Evolutionary conservation across 2,888 invertebrate genomes (phyloP).

Genomic region (Lasiommata megera): DNA sequence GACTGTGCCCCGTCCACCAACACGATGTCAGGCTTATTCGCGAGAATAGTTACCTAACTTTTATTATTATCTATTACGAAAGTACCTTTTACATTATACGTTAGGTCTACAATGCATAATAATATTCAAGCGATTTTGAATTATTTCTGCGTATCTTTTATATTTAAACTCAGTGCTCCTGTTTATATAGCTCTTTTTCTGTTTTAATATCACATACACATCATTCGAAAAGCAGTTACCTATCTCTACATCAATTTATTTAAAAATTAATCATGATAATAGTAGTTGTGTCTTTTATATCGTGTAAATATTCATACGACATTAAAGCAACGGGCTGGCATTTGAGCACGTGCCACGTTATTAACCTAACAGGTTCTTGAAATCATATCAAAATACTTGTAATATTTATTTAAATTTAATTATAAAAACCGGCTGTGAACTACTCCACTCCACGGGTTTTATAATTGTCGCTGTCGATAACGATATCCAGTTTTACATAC

Average conservation of each 20-base stretch:
- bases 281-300: neutral
- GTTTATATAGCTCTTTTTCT: neutral
- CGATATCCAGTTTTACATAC: too few relatives aligned
- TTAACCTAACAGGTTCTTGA: neutral
- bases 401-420: neutral
- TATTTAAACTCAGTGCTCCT: neutral
- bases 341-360: conserved; percentile 9
- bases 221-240: neutral
- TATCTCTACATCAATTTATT: neutral
- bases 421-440: neutral
- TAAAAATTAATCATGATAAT: neutral
- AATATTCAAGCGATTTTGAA: too few relatives aligned
- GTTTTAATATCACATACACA: neutral
- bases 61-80: too few relatives aligned
- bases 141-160: too few relatives aligned
- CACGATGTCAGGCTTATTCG: too few relatives aligned
- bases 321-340: conserved; percentile 4
- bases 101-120: too few relatives aligned
- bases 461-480: too few relatives aligned
- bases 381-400: neutral
- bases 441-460: neutral
- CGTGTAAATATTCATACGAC: conserved; percentile 7
- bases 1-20: too few relatives aligned
- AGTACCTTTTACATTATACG: too few relatives aligned
- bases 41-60: too few relatives aligned